phyloP scores from a whole-genome alignment of 2,113 vertebrate genomes.

The Isichthys henryi region DNA sequence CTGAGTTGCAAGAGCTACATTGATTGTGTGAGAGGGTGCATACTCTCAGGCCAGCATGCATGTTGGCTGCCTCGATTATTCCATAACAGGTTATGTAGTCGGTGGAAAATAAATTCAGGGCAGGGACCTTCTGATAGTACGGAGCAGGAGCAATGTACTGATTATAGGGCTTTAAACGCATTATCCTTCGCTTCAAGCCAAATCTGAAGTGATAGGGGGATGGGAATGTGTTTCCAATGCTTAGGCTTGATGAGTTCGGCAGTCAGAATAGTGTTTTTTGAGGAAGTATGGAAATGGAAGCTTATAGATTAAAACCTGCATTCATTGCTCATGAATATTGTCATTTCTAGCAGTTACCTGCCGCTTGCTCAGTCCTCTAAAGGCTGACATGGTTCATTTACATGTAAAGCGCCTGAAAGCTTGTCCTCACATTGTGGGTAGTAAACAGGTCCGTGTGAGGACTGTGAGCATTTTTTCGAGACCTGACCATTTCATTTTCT shows the following conservation, averaged over 20 bases:
- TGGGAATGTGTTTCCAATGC: neutral
- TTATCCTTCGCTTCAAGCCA: neutral
- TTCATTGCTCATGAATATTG: neutral
- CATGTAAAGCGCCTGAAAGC: constrained; percentile 6
- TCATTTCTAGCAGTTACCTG: neutral
- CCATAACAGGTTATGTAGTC: neutral
- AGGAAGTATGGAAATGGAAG: neutral
- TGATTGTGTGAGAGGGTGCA: neutral
- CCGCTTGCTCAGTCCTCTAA: neutral
- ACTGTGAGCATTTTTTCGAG: neutral
- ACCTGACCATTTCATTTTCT: constrained; percentile 25
- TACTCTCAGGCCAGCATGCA: neutral
- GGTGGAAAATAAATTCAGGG: neutral
- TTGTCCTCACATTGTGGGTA: neutral
- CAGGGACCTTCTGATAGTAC: neutral
- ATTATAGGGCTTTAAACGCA: neutral
- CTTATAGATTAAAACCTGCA: neutral
- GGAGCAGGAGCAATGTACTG: neutral
- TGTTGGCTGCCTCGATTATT: neutral
- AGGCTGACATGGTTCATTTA: constrained; percentile 1
- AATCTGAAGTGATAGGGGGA: neutral
- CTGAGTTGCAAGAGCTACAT: neutral
- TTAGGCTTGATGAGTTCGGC: neutral
- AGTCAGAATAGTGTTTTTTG: neutral
- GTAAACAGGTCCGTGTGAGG: neutral